Percentiles rank a stretch among this genome's conserved stretches.
Evolutionary conservation across 1,140 invertebrate species (phyloP).

Genomic region (Helicoverpa zea): DNA sequence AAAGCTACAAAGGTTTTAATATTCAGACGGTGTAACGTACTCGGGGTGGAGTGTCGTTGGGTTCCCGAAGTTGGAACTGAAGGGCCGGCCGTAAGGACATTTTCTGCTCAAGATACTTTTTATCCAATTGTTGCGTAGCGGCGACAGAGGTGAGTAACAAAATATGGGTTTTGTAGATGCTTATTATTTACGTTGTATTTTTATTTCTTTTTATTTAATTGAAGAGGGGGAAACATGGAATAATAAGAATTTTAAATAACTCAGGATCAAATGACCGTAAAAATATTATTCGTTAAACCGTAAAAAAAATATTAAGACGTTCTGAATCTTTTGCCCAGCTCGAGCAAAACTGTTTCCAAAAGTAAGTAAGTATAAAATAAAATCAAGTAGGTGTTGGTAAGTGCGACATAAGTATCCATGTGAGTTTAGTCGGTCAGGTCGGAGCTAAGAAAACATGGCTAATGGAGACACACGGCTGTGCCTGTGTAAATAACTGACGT

Average conservation of each 20-base stretch:
- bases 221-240: not conserved
- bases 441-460: conserved; percentile 19
- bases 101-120: conserved; percentile 70
- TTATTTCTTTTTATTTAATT: not conserved
- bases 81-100: conserved; percentile 63
- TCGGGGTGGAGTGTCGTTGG: conserved; percentile 71
- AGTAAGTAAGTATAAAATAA: not conserved
- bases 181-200: conserved; percentile 27
- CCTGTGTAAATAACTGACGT: conserved; percentile 19
- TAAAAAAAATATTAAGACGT: too few relatives aligned
- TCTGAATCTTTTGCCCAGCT: too few relatives aligned
- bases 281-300: too few relatives aligned
- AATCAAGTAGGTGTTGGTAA: conserved; percentile 22
- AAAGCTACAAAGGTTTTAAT: conserved; percentile 70
- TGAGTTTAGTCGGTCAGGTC: conserved; percentile 9
- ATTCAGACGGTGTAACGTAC: conserved; percentile 71
- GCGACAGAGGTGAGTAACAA: conserved; percentile 38
- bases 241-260: not conserved
- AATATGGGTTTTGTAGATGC: conserved; percentile 33
- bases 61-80: conserved; percentile 61
- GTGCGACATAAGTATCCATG: conserved; percentile 26
- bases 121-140: conserved; percentile 70
- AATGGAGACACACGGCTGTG: conserved; percentile 24
- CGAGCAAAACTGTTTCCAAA: not conserved
- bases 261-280: too few relatives aligned